Base-by-base conservation (phyloP, 2,888 invertebrate species). In the Stenodera caucasica region DNA sequence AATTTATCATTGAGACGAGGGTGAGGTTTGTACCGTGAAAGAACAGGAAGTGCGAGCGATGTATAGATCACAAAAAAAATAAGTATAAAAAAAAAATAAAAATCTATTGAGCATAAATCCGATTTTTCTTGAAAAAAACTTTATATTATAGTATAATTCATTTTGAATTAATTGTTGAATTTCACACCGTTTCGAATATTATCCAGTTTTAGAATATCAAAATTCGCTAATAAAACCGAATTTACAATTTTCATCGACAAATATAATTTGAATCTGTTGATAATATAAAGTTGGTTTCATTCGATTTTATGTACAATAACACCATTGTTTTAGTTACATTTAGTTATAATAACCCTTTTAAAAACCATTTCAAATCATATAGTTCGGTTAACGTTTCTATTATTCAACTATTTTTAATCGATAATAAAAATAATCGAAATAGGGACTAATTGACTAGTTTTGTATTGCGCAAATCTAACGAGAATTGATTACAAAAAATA, bases 1-100 rank as follows among this genome's bases (percentile, higher is more conserved):
- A 74, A 74, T 74, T 74, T 72, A 74, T 74, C 73, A 74, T 70
- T 70, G 69, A 33, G 51, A 7, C 9, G 37, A 55, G 57, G 63
- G 61, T 60, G 65, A 45, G 50, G 61, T 57, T 52, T 58, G 55
- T 53, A 57, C 54, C 50, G 61, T 57, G 67, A 69, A 70, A 70
- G 66, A 66, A 66, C 66, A 62, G 67, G 69, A 70, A 73, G 68
- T 67, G 66, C 60, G 23, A 18, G 6, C n/a, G 5, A 35, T 14
- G 4, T 35, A n/a, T 2, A 35, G 33, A 12, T 33, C n/a, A n/a
- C n/a, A n/a, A n/a, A n/a, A n/a, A n/a, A n/a, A 26, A 26, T 5
- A 5, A 26, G 26, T 4, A 26, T 5, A 30, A 8, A 8, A 37
- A n/a, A 37, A 37, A 15, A n/a, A n/a, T n/a, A n/a, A 37, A n/a